Conservation (phyloP, 2,888 invertebrate genomes). For the Palloptera scutellata region DNA sequence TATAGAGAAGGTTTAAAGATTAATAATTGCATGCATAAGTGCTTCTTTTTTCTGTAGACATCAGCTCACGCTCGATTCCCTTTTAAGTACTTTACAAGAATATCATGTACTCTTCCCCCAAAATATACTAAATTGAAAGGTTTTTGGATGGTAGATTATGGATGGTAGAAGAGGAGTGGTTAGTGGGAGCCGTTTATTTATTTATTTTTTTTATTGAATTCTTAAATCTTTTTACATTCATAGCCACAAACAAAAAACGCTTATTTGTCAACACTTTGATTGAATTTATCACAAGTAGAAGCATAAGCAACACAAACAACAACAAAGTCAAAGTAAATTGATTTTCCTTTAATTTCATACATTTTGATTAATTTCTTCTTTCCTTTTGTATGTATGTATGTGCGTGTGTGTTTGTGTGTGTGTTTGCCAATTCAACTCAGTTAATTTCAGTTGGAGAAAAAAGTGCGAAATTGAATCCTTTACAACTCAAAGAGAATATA, state of each 20-base stretch:
- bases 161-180: no score
- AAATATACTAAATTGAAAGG: no score
- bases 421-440: not conserved
- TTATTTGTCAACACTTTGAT: constrained; percentile 12
- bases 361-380: constrained; percentile 53
- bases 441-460: not conserved
- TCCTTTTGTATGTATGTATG: not conserved
- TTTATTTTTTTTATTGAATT: no score
- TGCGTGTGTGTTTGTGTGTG: not conserved
- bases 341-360: constrained; percentile 52
- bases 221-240: no score
- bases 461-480: constrained; percentile 34
- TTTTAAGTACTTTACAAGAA: no score
- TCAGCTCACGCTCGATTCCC: no score
- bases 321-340: constrained; percentile 39
- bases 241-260: not conserved
- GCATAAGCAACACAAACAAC: constrained; percentile 4
- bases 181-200: no score
- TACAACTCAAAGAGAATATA: constrained; percentile 51
- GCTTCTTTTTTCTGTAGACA: no score
- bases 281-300: constrained; percentile 30
- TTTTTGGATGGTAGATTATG: no score
- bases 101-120: no score
- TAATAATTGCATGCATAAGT: no score
- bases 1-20: no score